A percentile compares a stretch with the other conserved stretches of the same genome.
Evolutionary conservation across 1,140 invertebrate species (phyloP).

Genomic region (Thaumatotibia leucotreta): DNA sequence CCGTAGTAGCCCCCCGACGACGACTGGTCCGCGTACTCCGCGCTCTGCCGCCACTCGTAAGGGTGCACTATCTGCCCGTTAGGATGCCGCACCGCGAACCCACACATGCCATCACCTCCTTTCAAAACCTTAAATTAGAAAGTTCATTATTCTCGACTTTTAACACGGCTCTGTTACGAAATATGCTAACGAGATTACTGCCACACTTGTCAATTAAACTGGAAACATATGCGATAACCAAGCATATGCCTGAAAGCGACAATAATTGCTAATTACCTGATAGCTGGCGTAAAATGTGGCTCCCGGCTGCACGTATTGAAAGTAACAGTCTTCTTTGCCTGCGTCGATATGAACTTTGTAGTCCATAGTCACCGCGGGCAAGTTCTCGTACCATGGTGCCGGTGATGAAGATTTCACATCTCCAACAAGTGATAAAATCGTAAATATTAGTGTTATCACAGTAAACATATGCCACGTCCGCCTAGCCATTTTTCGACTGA

Average conservation of each 20-base stretch:
- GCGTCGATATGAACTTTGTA: conserved; percentile 96
- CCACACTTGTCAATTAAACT: not conserved
- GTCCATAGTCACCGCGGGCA: conserved; percentile 95
- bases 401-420: conserved; percentile 55
- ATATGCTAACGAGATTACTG: not conserved
- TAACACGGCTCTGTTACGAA: not conserved
- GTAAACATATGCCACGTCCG: conserved; percentile 70
- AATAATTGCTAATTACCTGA: conserved; percentile 80
- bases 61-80: conserved; percentile 89
- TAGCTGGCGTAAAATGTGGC: conserved; percentile 96
- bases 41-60: conserved; percentile 91
- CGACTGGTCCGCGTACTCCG: conserved; percentile 91
- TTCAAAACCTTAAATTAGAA: conserved; percentile 81
- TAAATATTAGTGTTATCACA: conserved; percentile 63
- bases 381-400: conserved; percentile 85
- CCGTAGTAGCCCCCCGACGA: conserved; percentile 91
- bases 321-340: conserved; percentile 96
- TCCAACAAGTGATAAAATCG: conserved; percentile 65
- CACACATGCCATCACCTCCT: conserved; percentile 94
- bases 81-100: conserved; percentile 92
- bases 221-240: not conserved
- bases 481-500: conserved; percentile 59
- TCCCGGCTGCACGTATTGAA: conserved; percentile 92
- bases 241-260: conserved; percentile 20
- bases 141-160: conserved; percentile 7